Evolutionary conservation across 2,888 invertebrate species (phyloP), one percentile per base, ranked within the genome.

Genomic region (Melieria omissa): DNA sequence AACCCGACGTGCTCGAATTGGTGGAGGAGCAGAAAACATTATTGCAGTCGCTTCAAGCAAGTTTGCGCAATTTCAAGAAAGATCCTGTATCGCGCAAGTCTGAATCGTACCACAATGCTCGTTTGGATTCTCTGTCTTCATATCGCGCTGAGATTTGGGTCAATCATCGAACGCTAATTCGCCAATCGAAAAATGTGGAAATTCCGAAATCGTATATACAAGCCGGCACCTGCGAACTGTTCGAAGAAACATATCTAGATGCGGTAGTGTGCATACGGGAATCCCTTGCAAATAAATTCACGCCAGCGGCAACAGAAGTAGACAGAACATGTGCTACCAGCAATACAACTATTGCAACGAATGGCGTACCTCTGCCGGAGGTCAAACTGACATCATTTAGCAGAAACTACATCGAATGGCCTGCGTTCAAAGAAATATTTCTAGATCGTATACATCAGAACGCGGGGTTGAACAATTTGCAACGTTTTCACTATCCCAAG

Each of bases 401-500:
- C 8, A 55, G 44, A 57, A 55, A 55, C 4, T 57, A 55, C 42
- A 14, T 55, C 54, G 66, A 66, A 8, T 55, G 66, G 66, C 66
- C 66, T 5, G 7, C 66, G 12, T 66, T 4, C 57, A 66, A n/a
- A n/a, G n/a, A n/a, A n/a, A n/a, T n/a, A n/a, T n/a, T n/a, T n/a
- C n/a, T n/a, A n/a, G n/a, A n/a, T n/a, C n/a, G n/a, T n/a, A n/a
- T n/a, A n/a, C n/a, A n/a, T n/a, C n/a, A n/a, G n/a, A n/a, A n/a
- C n/a, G n/a, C n/a, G 0, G 7, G 57, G 1, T 44, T 66, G 5
- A 66, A 7, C 5, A 14, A 66, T 66, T 45, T 46, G 4, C 54
- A 66, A 57, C 42, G 66, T 44, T 66, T 66, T 45, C 57, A 66
- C 16, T 66, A 66, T 45, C 16, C 55, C 10, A 66, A 66, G 45